Percentiles rank a stretch among this genome's conserved stretches.
Evolutionary conservation across 2,797 vertebrate species (phyloP).

Genomic region (Oophaga sylvatica): DNA sequence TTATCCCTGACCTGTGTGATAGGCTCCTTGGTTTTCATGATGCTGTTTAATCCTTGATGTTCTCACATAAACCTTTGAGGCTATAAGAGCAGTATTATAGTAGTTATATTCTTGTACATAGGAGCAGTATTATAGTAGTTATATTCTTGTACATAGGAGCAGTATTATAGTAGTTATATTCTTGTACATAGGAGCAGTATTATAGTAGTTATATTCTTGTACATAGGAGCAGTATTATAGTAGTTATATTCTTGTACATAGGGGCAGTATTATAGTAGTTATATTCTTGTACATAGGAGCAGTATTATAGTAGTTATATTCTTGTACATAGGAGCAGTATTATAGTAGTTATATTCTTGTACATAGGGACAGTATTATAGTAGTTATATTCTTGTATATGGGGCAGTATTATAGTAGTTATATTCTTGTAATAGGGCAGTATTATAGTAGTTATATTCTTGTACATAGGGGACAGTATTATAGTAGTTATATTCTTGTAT

Average conservation of each 20-base stretch:
- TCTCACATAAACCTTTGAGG: too few species aligned
- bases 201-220: constrained; percentile 1
- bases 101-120: not conserved
- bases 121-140: constrained; percentile 3
- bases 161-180: constrained; percentile 8
- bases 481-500: too few species aligned
- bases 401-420: not conserved
- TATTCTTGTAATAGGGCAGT: too few species aligned
- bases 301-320: constrained; percentile 1
- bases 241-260: too few species aligned
- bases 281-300: too few species aligned
- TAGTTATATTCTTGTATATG: constrained; percentile 1
- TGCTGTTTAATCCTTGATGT: too few species aligned
- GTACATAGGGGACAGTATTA: not conserved
- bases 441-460: constrained; percentile 5
- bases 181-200: not conserved
- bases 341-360: too few species aligned
- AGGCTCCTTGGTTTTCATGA: too few species aligned
- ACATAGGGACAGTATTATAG: not conserved
- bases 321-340: not conserved
- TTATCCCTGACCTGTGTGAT: too few species aligned
- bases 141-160: not conserved
- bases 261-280: not conserved
- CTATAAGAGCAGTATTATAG: not conserved
- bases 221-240: not conserved